Evolutionary conservation across 1,140 invertebrate genomes (phyloP), one percentile per base, ranked within the genome.

Genomic region (Drosophila insularis): DNA sequence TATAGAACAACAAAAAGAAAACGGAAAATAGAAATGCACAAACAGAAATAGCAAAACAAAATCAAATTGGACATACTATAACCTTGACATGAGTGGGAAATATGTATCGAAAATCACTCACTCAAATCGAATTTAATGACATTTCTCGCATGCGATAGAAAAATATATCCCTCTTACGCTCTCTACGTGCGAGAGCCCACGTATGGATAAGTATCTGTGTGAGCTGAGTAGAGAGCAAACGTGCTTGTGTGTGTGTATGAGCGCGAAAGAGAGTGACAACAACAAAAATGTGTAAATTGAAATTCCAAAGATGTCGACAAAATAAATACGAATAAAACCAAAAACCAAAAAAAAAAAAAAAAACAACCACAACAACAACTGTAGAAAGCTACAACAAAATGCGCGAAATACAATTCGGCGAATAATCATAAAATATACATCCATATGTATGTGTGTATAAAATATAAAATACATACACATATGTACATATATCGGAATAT

Each of bases 251-350:
- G 59, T 70, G 66, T 65, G 58, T 11, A 56, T 2, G 40, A 60
- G 54, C 68, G 63, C 60, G 71, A 78, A 68, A 72, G 70, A 60
- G 68, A 55, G 58, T 64, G 78, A 78, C 81, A 81, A 86, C 81
- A 87, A 87, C 82, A 87, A 90, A 85, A 78, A 50, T 11, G 87
- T 90, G 87, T 90, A 86, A 90, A 90, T 90, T 90, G 87, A 87
- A 90, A 90, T 90, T 90, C 87, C 87, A 90, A 84, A 86, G 81
- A 82, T 81, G 86, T 90, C 81, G 79, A 82, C 82, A 90, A 90
- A 90, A 75, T 74, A 86, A 89, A 81, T 73, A 85, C 76, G 70
- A 75, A 77, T 63, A 69, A 76, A 80, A 82, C 60, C 64, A 66
- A 81, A 77, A 27, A 27, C 27, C 4, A 5, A 81, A 56, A 78